A percentile compares a stretch with the other conserved stretches of the same genome.
phyloP scores from a whole-genome alignment of 2,113 vertebrate genomes.

The Epinephelus lanceolatus region DNA sequence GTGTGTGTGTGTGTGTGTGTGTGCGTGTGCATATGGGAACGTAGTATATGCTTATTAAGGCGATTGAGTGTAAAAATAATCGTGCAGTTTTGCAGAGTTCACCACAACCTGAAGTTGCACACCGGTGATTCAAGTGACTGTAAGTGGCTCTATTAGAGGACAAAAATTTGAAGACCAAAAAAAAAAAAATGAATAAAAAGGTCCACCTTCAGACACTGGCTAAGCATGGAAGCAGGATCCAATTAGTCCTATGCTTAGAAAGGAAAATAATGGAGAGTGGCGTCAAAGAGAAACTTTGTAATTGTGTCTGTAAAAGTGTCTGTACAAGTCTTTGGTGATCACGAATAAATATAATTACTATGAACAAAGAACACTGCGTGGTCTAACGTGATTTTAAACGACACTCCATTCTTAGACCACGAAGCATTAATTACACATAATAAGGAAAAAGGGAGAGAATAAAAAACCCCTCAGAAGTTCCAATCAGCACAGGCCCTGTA shows the following conservation, averaged over 20 bases:
- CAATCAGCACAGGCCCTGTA: slow-evolving; percentile 6
- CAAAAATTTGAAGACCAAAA: slow-evolving; percentile 1
- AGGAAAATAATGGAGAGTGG: slow-evolving; percentile 72
- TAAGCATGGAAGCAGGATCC: slow-evolving; percentile 48
- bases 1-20: background rate
- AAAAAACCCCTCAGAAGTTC: slow-evolving; percentile 49
- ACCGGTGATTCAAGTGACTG: slow-evolving; percentile 33
- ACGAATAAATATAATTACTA: slow-evolving; percentile 80
- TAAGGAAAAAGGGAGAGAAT: slow-evolving; percentile 36
- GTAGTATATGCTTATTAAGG: background rate
- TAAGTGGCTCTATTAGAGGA: slow-evolving; percentile 51
- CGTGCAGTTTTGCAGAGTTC: slow-evolving; percentile 15
- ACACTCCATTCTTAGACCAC: slow-evolving; percentile 66
- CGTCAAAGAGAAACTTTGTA: slow-evolving; percentile 69
- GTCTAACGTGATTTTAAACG: slow-evolving; percentile 66
- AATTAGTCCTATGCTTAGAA: slow-evolving; percentile 71
- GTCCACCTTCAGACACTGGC: slow-evolving; percentile 48
- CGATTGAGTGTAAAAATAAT: background rate
- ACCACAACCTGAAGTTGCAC: slow-evolving; percentile 21
- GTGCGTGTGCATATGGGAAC: background rate
- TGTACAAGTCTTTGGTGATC: slow-evolving; percentile 71
- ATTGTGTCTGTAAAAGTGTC: slow-evolving; percentile 64
- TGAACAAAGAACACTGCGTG: slow-evolving; percentile 72
- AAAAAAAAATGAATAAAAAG: slow-evolving; percentile 40
- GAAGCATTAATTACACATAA: slow-evolving; percentile 78